Evolutionary conservation across 2,113 vertebrate species (phyloP), one percentile per base, ranked within the genome.

Genomic region (Cephalopterus ornatus): DNA sequence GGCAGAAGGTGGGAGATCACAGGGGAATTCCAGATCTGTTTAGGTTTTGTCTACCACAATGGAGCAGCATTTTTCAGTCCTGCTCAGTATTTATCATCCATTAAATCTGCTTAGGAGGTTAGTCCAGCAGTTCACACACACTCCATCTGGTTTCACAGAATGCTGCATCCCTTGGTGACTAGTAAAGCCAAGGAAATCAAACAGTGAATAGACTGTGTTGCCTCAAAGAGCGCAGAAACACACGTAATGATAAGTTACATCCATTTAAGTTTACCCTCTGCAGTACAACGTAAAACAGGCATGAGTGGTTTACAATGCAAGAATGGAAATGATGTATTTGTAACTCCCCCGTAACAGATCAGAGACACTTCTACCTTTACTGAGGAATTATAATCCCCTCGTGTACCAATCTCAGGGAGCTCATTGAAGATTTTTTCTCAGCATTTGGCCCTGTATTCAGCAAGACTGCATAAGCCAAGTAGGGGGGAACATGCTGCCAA

Each of bases 71-170:
- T 94, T 91, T 90, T 93, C 72, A 88, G 35, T 91, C 89, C 72
- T 81, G 83, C 44, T 92, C 85, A 80, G 6, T 87, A 85, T 93
- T 93, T 93, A 77, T 47, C 85, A 91, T 79, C 77, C 85, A 83
- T 91, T 89, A 88, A 79, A 95, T 88, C 87, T 91, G 77, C 50
- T 94, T 73, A 79, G 88, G 71, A 93, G 62, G 92, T 87, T 85
- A 70, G 78, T 82, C 71, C 71, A 4, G 67, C 82, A 85, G 75
- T 39, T 94, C 78, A 35, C 90, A 82, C 46, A 23, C 27, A 35
- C 79, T 96, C 92, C 92, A 95, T 82, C 93, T 88, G 81, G 59
- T 79, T 70, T 83, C 78, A 88, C 74, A 83, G 94, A 89, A 85
- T 46, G 85, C 58, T 3, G 6, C 65, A 49, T 87, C 87, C 85